Base-by-base conservation (phyloP, 2,113 vertebrate genomes). In the Gorsachius goisagi region DNA sequence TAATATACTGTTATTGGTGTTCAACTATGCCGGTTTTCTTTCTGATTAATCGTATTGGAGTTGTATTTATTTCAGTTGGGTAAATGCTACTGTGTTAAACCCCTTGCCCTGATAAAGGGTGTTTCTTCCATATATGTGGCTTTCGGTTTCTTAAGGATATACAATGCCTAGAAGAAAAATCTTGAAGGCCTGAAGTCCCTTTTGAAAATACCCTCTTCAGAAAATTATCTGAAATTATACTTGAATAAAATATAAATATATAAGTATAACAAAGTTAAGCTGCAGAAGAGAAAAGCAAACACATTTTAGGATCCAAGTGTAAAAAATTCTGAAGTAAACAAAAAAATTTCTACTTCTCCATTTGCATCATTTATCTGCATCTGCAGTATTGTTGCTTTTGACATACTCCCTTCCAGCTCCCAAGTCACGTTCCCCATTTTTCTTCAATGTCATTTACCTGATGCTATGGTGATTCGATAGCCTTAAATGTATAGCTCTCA, bases 401-500 rank as follows among this genome's bases (percentile, higher is more conserved):
- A 23, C 9, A 11, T 37, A 33, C 1, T 56, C 9, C 30, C 16
- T 80, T 77, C 17, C 23, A 63, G 52, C 47, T 76, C 24, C 44
- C 22, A 81, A 22, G 23, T 11, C 3, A 3, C 8, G 21, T 45
- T 75, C 78, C 76, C 41, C 5, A 1, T 60, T 56, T 66, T 76
- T 59, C 62, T 89, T 67, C 41, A 16, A 1, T 76, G 13, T 73
- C 30, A 15, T 7, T 93, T 62, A 71, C 35, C 7, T 28, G 33
- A 26, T 49, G 18, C n/a, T 77, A 2, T 5, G 12, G 39, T 66
- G 41, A 52, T 66, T 66, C 4, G 7, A 17, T 62, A 23, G 45
- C 0, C 24, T 66, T 41, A 4, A n/a, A 16, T 8, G 4, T 52
- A 3, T 56, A 17, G 15, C 10, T 62, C 30, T 78, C 1, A 1